Conservation (phyloP, 2,888 invertebrate species). For the Oscheius onirici region DNA sequence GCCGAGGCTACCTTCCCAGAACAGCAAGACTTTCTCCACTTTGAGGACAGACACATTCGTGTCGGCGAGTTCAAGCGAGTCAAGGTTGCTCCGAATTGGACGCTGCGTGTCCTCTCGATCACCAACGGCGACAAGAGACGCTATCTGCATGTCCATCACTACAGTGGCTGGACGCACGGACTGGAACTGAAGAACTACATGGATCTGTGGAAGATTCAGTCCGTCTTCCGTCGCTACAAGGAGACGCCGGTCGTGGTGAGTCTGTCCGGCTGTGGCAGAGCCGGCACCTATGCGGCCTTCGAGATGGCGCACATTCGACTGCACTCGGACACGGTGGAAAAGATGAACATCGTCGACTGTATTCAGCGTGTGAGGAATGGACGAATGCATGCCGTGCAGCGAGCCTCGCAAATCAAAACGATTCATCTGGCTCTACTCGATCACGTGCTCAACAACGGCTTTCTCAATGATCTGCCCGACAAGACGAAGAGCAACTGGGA, state of each 20-base stretch:
- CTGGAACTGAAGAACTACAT: slow-evolving; percentile 33
- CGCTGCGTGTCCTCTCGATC: slow-evolving; percentile 38
- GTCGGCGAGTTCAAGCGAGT: slow-evolving; percentile 47
- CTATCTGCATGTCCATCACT: slow-evolving; percentile 49
- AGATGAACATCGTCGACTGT: neutral
- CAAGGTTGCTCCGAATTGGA: slow-evolving; percentile 40
- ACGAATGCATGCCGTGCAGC: slow-evolving; percentile 48
- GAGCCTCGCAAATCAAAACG: slow-evolving; percentile 37
- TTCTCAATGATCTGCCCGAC: neutral
- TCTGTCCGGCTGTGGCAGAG: slow-evolving; percentile 54
- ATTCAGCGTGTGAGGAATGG: slow-evolving; percentile 34
- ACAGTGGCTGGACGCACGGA: slow-evolving; percentile 41
- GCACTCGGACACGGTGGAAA: neutral
- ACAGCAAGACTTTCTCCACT: slow-evolving; percentile 50
- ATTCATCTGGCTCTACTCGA: slow-evolving; percentile 40
- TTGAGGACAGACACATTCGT: slow-evolving; percentile 39
- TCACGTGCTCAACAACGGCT: slow-evolving; percentile 41
- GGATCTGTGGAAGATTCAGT: slow-evolving; percentile 44
- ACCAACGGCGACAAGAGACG: slow-evolving; percentile 36
- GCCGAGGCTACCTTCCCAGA: slow-evolving; percentile 41
- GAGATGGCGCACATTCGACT: slow-evolving; percentile 35
- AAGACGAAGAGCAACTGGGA: slow-evolving; percentile 10
- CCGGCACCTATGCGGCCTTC: slow-evolving; percentile 55
- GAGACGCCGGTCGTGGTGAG: slow-evolving; percentile 49
- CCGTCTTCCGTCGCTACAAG: slow-evolving; percentile 39